A percentile compares a stretch with the other conserved stretches of the same genome.
Evolutionary conservation across 2,113 vertebrate genomes (phyloP).

Genomic region (Dascyllus trimaculatus): DNA sequence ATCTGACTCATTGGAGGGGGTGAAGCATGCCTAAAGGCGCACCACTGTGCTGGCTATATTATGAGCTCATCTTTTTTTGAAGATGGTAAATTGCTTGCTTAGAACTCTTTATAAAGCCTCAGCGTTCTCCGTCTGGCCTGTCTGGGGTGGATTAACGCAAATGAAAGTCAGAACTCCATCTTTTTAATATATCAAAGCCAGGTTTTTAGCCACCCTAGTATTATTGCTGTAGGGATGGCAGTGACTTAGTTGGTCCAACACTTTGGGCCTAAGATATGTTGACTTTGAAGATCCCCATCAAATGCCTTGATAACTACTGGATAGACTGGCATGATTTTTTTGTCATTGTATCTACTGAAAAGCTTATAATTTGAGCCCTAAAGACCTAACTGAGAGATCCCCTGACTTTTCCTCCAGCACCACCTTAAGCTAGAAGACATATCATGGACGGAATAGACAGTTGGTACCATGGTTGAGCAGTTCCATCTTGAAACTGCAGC

Average conservation of each 20-base stretch:
- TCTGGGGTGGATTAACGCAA: slow-evolving; percentile 2
- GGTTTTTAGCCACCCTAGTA: background rate
- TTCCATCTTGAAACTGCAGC: no score
- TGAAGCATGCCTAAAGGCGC: slow-evolving; percentile 31
- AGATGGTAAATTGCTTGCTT: slow-evolving; percentile 28
- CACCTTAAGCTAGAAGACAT: background rate
- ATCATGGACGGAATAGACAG: no score
- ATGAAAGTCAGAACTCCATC: background rate
- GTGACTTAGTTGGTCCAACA: background rate
- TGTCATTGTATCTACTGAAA: no score
- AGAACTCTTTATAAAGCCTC: background rate
- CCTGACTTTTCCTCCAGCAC: background rate
- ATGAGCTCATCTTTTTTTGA: slow-evolving; percentile 4
- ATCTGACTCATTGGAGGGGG: slow-evolving; percentile 18
- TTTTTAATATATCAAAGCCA: background rate
- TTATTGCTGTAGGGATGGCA: background rate
- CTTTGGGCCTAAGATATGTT: background rate
- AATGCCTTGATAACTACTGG: background rate
- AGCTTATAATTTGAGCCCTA: background rate
- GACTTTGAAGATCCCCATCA: background rate
- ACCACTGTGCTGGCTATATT: slow-evolving; percentile 6
- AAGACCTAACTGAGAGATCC: background rate
- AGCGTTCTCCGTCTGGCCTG: background rate
- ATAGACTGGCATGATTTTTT: background rate
- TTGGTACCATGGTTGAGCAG: no score